These are phyloP conservation scores for Drosophila fulvimacula DNA, from an alignment of 2,888 invertebrate genomes.

Conservation along the genomic window DNA sequence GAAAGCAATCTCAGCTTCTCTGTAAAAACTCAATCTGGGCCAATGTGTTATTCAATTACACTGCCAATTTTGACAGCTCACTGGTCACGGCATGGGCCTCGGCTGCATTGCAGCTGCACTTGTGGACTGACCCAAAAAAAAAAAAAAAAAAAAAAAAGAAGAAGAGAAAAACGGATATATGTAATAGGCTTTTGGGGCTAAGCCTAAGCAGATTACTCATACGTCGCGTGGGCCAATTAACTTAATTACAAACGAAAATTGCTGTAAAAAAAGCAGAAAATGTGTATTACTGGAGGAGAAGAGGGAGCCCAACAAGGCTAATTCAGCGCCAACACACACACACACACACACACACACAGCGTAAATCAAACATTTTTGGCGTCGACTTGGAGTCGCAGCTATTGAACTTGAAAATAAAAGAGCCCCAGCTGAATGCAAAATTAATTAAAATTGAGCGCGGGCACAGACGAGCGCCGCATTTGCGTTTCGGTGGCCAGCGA, in stretches of 20 bases:
- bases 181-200: conserved; percentile 50
- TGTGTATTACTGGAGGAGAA: neutral
- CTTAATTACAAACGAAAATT: conserved; percentile 59
- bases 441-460: conserved; percentile 50
- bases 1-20: neutral
- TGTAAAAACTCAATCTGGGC: conserved; percentile 15
- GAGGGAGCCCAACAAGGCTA: conserved; percentile 20
- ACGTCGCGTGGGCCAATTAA: conserved; percentile 67
- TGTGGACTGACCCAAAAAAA: conserved; percentile 40
- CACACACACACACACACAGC: conserved; percentile 14
- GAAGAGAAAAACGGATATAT: conserved; percentile 13
- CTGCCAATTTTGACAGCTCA: conserved; percentile 5
- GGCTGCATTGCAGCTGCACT: conserved; percentile 32
- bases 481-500: conserved; percentile 37
- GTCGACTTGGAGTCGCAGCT: conserved; percentile 39
- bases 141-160: neutral
- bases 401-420: conserved; percentile 33
- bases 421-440: conserved; percentile 37
- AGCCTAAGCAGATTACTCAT: conserved; percentile 68
- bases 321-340: no score
- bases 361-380: conserved; percentile 29
- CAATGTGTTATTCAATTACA: conserved; percentile 10
- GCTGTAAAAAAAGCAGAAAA: conserved; percentile 11
- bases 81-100: neutral
- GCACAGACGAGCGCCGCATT: conserved; percentile 15